Evolutionary conservation across 2,113 vertebrate species (phyloP), one percentile per base, ranked within the genome.

Genomic region (Pavo muticus): DNA sequence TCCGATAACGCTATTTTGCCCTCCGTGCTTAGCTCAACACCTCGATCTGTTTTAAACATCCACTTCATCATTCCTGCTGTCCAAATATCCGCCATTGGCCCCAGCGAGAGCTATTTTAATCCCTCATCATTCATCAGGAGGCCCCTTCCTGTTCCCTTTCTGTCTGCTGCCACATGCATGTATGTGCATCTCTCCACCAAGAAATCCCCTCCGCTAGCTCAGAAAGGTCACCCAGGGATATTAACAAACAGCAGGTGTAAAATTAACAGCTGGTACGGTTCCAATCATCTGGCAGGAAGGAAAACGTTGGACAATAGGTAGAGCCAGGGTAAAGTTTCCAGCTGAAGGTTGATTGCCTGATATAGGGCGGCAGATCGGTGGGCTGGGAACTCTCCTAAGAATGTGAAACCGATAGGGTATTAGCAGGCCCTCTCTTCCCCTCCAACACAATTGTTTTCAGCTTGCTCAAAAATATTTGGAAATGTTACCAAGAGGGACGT

Each of bases 401-500:
- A 95, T 95, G 94, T 97, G 96, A 97, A 95, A 96, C 63, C 4
- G 93, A 95, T 96, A 96, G 90, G 96, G 93, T 95, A 94, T 97
- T 96, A 95, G 90, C 94, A 95, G 85, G 48, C 70, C 79, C 82
- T 80, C 84, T 92, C 91, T 87, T 90, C 94, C 87, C 91, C 96
- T 93, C 95, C 95, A 87, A 92, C 96, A 96, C 93, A 44, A 92
- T 96, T 95, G 96, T 97, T 95, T 96, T 95, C 96, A 93, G 95
- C 96, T 95, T 69, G 91, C 94, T 88, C 88, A 91, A 96, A 94
- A 95, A 91, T 94, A 96, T 88, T 95, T 96, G 94, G 94, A 91
- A 96, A 94, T 93, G 93, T 97, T 96, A 72, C 79, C 0, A 30
- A 94, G 94, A 1, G 2, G 79, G 88, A 94, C 0, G 30, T 93